Evolutionary conservation across 2,888 invertebrate genomes (phyloP).

Genomic region (Timandra comae): DNA sequence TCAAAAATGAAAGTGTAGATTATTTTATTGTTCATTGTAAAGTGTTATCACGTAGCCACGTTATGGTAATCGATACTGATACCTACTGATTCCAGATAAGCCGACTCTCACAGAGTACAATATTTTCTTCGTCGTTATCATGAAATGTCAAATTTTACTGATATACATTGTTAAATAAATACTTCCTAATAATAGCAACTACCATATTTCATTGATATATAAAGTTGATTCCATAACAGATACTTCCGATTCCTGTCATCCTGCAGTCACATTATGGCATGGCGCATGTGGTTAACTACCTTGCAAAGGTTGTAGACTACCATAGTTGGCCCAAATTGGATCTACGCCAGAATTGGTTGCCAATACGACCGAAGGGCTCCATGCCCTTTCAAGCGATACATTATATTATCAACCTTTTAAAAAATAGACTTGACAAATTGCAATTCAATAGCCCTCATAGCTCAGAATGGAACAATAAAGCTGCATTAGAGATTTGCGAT

Average conservation of each 20-base stretch:
- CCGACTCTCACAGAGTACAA: slow-evolving; percentile 29
- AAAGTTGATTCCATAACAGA: too few species aligned
- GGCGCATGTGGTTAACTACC: too few species aligned
- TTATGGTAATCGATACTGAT: slow-evolving; percentile 60
- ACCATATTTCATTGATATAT: too few species aligned
- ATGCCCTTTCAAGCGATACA: slow-evolving; percentile 46
- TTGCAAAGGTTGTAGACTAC: slow-evolving; percentile 36
- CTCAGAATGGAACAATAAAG: slow-evolving; percentile 29
- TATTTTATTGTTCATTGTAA: slow-evolving; percentile 34
- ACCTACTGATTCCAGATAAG: slow-evolving; percentile 41
- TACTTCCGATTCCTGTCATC: too few species aligned
- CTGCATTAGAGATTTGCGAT: slow-evolving; percentile 32
- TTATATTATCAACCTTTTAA: slow-evolving; percentile 31
- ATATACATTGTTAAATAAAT: slow-evolving; percentile 11
- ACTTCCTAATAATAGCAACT: slow-evolving; percentile 43
- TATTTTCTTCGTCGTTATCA: slow-evolving; percentile 24
- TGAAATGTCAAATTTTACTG: slow-evolving; percentile 9
- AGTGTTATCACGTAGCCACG: slow-evolving; percentile 44
- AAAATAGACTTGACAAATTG: slow-evolving; percentile 10
- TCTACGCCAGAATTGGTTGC: slow-evolving; percentile 49
- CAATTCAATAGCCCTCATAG: slow-evolving; percentile 9
- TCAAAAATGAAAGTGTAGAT: slow-evolving; percentile 26
- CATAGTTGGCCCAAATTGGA: slow-evolving; percentile 54
- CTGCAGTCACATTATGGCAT: too few species aligned
- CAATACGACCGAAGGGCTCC: slow-evolving; percentile 51